phyloP scores from a whole-genome alignment of 2,113 vertebrate species.

The Ciconia stormi region DNA sequence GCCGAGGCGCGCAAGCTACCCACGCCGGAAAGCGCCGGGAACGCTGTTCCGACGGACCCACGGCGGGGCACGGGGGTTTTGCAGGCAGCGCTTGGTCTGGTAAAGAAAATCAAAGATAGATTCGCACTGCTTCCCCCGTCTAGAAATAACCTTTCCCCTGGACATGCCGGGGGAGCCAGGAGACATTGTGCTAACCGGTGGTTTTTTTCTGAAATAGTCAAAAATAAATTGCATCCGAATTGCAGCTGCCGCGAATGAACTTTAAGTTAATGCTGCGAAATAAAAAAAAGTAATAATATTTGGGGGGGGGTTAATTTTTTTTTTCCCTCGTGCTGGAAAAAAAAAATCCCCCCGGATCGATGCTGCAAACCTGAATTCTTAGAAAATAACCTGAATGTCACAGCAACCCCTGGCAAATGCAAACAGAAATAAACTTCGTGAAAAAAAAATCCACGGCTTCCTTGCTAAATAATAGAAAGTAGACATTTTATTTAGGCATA shows the following conservation, averaged over 20 bases:
- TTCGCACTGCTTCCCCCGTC: neutral
- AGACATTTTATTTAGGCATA: constrained; percentile 26
- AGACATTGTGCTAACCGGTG: neutral
- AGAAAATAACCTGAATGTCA: neutral
- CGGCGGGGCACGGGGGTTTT: neutral
- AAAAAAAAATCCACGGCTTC: neutral
- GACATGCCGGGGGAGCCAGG: neutral
- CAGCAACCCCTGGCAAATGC: neutral
- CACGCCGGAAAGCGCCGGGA: neutral
- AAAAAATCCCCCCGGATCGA: neutral
- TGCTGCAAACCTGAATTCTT: neutral
- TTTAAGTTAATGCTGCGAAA: neutral
- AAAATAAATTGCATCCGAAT: neutral
- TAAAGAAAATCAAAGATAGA: neutral
- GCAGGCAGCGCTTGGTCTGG: neutral
- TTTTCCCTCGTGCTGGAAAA: neutral
- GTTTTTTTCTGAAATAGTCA: neutral
- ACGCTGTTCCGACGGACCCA: neutral
- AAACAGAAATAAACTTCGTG: neutral
- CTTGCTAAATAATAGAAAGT: neutral
- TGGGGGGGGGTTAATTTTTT: neutral
- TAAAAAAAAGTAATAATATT: neutral
- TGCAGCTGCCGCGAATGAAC: neutral
- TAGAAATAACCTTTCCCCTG: neutral
- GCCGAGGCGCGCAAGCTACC: neutral